Base-by-base conservation (phyloP, 2,888 invertebrate genomes). In the Panzeria rudis region DNA sequence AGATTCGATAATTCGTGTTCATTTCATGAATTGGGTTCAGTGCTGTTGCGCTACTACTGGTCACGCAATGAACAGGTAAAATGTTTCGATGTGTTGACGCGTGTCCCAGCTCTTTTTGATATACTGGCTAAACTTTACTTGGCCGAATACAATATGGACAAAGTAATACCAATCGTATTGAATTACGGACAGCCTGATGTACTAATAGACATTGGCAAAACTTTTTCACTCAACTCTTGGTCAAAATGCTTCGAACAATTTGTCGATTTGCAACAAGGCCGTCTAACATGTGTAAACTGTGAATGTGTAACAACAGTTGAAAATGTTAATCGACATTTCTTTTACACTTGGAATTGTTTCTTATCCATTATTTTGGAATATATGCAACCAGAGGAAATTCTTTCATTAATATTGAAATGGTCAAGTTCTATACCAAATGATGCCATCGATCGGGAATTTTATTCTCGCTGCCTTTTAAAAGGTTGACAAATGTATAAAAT, bases 321-420 rank as follows among this genome's bases (percentile, higher is more conserved):
- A 61, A 91, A 91, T 84, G 88, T 92, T 13, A 90, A 90, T 15
- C 88, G 91, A 0, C 91, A 92, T 83, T 92, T 91, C 73, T 92
- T 92, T 87, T 92, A 92, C 84, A 92, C 91, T n/a, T 92, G 92
- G 92, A 92, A 91, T 82, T 91, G 91, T 73, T 92, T 92, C 77
- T 89, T 92, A 0, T 91, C 90, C 73, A 90, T 91, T 62, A 90
- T 90, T 0, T 81, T 92, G 75, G 92, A 92, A 79, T 90, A 91
- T 86, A 87, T 93, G 86, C 87, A 90, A n/a, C 88, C 91, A 5
- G 86, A 85, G 2, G 91, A 91, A 41, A 91, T 92, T 47, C 86
- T 92, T 61, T 89, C 91, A 6, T 68, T 92, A 84, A 90, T 92
- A 47, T 89, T 91, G 44, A 92, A 92, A 86, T 93, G 92, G 91